Conservation (phyloP, 2,888 invertebrate species). For the Mongoloraphidia duomilia region DNA sequence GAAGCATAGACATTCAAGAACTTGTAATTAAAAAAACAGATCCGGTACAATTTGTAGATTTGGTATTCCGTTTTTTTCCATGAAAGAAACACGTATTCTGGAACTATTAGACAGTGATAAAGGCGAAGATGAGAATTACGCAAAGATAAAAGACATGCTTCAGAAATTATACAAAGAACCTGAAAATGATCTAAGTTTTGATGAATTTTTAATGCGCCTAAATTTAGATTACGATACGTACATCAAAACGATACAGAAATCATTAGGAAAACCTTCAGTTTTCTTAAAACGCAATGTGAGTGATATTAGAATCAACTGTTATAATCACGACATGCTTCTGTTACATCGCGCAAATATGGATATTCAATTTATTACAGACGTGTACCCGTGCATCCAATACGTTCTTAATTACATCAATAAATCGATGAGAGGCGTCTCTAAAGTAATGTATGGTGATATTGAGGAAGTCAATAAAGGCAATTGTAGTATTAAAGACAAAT, state of each 20-base stretch:
- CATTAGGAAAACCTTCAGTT: too few species aligned
- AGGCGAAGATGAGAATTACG: too few species aligned
- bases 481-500: constrained; percentile 12
- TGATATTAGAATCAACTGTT: too few species aligned
- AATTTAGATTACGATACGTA: too few species aligned
- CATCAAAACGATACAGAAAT: too few species aligned
- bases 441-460: constrained; percentile 13
- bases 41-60: constrained; percentile 11
- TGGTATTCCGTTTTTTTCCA: constrained; percentile 13
- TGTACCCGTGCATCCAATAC: constrained; percentile 22
- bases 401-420: constrained; percentile 18
- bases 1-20: constrained; percentile 14
- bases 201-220: too few species aligned
- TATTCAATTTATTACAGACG: constrained; percentile 21
- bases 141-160: too few species aligned
- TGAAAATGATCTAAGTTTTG: too few species aligned
- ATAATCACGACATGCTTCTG: constrained; percentile 13
- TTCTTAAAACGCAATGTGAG: constrained; percentile 17
- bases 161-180: too few species aligned
- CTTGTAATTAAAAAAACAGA: constrained; percentile 12
- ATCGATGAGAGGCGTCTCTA: constrained; percentile 9
- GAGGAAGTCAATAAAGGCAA: constrained; percentile 18
- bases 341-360: constrained; percentile 22
- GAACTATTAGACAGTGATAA: too few species aligned
- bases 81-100: constrained; percentile 7